Conservation (phyloP, 1,140 invertebrate genomes). For the Leptoteleia sp. region DNA sequence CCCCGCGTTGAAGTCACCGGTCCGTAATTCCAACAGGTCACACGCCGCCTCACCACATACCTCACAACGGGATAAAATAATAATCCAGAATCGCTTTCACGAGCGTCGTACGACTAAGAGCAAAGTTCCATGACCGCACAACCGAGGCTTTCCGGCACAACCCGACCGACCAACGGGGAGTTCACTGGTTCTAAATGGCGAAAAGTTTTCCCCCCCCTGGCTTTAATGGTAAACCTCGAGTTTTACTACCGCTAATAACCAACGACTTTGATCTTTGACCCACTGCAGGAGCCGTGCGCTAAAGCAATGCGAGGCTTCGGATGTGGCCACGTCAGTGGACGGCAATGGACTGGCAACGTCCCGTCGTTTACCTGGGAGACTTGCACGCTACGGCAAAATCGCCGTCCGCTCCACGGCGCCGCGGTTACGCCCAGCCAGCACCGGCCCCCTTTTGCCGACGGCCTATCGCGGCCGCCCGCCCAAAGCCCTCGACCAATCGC, state of each 20-base stretch:
- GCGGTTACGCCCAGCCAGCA: too few relatives aligned
- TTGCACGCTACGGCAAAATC: too few relatives aligned
- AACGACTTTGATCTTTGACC: conserved; percentile 16
- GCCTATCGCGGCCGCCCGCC: too few relatives aligned
- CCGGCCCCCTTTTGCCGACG: too few relatives aligned
- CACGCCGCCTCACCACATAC: conserved; percentile 49
- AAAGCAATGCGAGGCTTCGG: conserved; percentile 65
- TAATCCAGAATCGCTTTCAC: neutral
- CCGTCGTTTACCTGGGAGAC: too few relatives aligned
- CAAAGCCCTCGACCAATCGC: too few relatives aligned
- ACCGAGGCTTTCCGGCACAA: too few relatives aligned
- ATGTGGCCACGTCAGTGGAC: conserved; percentile 79
- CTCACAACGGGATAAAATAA: neutral
- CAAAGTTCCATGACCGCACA: conserved; percentile 28
- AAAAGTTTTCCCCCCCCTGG: too few relatives aligned
- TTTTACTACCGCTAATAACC: neutral
- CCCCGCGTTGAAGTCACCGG: conserved; percentile 59
- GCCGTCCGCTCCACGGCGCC: too few relatives aligned
- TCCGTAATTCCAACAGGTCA: conserved; percentile 47
- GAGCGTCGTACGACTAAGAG: neutral
- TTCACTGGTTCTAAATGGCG: too few relatives aligned
- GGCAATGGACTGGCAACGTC: conserved; percentile 80
- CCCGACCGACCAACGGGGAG: too few relatives aligned
- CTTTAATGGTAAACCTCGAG: too few relatives aligned
- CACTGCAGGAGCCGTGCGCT: conserved; percentile 61